Evolutionary conservation across 2,888 invertebrate genomes (phyloP).

Genomic region (Ormia ochracea): DNA sequence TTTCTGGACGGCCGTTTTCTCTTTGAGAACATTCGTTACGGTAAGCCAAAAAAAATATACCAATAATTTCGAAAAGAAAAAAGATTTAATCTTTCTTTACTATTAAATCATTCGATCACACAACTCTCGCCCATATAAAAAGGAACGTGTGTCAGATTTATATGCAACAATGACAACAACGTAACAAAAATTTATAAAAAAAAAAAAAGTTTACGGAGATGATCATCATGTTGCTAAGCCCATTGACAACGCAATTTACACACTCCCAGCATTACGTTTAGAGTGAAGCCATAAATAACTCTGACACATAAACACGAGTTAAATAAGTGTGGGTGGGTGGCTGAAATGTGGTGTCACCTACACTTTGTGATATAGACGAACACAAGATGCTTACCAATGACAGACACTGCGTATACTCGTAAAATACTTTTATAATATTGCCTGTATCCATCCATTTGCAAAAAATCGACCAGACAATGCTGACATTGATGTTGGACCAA

Average conservation of each 20-base stretch:
- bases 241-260: constrained; percentile 52
- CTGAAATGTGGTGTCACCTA: not conserved
- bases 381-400: not conserved
- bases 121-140: too few relatives aligned
- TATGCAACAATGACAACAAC: constrained; percentile 10
- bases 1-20: too few relatives aligned
- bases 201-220: constrained; percentile 24
- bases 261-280: not conserved
- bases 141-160: constrained; percentile 36
- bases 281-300: not conserved
- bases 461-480: constrained; percentile 8
- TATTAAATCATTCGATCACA: too few relatives aligned
- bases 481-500: not conserved
- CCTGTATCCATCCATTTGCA: constrained; percentile 1
- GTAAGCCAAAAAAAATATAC: too few relatives aligned
- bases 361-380: not conserved
- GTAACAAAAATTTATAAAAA: not conserved
- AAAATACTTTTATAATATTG: not conserved
- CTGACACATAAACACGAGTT: not conserved
- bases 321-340: too few relatives aligned
- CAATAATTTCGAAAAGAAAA: too few relatives aligned
- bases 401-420: not conserved
- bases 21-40: too few relatives aligned
- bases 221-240: constrained; percentile 56
- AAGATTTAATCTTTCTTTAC: too few relatives aligned